phyloP scores from a whole-genome alignment of 35 echinoderm and acorn worm genomes.

The Stichopus chloronotus region DNA sequence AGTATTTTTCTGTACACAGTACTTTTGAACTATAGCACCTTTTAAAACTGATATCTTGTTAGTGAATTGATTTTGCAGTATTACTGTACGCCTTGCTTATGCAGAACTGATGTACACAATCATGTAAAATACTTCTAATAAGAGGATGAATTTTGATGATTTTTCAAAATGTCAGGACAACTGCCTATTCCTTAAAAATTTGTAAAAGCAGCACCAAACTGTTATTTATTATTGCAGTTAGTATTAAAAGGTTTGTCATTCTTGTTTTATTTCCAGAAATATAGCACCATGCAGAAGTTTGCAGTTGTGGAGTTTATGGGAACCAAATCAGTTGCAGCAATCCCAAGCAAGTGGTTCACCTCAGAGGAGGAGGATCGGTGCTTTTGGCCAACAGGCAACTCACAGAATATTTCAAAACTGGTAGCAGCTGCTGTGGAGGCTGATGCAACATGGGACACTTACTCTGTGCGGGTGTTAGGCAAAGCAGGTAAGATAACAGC shows the following conservation, averaged over 20 bases:
- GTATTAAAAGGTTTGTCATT: not conserved
- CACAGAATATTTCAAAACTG: not conserved
- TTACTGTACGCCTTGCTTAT: not conserved
- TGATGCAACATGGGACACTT: not conserved
- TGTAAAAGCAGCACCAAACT: not conserved
- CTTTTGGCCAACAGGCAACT: conserved; percentile 1
- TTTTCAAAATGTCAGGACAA: too few species aligned
- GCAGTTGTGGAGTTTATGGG: conserved; percentile 37
- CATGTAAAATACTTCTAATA: too few species aligned
- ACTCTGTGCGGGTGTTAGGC: not conserved
- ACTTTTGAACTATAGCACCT: not conserved
- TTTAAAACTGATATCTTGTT: not conserved
- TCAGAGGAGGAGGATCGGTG: not conserved
- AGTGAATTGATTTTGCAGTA: not conserved
- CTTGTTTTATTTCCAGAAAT: not conserved
- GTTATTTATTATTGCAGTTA: not conserved
- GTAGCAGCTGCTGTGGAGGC: not conserved
- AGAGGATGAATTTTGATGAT: too few species aligned
- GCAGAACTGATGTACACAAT: too few species aligned
- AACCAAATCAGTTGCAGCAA: not conserved
- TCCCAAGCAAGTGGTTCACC: not conserved
- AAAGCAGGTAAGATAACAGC: conserved; percentile 26
- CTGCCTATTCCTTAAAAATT: not conserved
- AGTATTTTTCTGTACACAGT: not conserved
- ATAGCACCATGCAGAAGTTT: not conserved